Conservation (phyloP, 1,140 invertebrate species). For the Goniozus legneri region DNA sequence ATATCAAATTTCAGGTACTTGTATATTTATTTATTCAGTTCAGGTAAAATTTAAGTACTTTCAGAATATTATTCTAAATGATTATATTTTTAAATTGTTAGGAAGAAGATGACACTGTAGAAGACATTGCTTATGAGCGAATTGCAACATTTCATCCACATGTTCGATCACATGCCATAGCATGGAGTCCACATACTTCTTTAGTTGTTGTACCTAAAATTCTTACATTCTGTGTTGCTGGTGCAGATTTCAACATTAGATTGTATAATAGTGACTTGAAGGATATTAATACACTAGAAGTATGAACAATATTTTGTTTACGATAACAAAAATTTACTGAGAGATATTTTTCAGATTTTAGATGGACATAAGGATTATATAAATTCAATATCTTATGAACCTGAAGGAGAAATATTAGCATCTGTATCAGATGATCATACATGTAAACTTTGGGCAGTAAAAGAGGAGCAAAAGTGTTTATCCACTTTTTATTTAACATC, state of each 20-base stretch:
- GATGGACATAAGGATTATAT: slow-evolving; percentile 68
- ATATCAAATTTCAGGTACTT: slow-evolving; percentile 52
- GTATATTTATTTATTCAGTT: slow-evolving; percentile 3
- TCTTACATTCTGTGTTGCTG: slow-evolving; percentile 58
- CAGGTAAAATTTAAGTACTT: slow-evolving; percentile 5
- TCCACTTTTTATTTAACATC: slow-evolving; percentile 65
- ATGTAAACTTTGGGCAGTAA: slow-evolving; percentile 65
- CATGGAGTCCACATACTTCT: slow-evolving; percentile 64
- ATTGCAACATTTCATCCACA: slow-evolving; percentile 54
- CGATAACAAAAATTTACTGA: not conserved
- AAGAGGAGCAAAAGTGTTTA: slow-evolving; percentile 55
- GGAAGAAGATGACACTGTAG: slow-evolving; percentile 47
- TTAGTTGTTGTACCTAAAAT: slow-evolving; percentile 59
- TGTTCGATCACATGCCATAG: slow-evolving; percentile 54
- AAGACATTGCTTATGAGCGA: slow-evolving; percentile 41
- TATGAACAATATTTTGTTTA: slow-evolving; percentile 26
- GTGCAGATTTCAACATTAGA: slow-evolving; percentile 57
- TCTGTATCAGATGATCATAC: slow-evolving; percentile 76
- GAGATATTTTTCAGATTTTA: slow-evolving; percentile 52
- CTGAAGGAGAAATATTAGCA: slow-evolving; percentile 65
- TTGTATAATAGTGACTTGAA: slow-evolving; percentile 59
- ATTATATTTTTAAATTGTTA: slow-evolving; percentile 17
- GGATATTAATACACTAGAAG: slow-evolving; percentile 49
- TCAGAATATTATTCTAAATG: slow-evolving; percentile 6
- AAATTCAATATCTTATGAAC: slow-evolving; percentile 68